These are phyloP conservation scores for Dasyornis broadbenti DNA, from an alignment of 2,113 vertebrate genomes.

Conservation along the genomic window DNA sequence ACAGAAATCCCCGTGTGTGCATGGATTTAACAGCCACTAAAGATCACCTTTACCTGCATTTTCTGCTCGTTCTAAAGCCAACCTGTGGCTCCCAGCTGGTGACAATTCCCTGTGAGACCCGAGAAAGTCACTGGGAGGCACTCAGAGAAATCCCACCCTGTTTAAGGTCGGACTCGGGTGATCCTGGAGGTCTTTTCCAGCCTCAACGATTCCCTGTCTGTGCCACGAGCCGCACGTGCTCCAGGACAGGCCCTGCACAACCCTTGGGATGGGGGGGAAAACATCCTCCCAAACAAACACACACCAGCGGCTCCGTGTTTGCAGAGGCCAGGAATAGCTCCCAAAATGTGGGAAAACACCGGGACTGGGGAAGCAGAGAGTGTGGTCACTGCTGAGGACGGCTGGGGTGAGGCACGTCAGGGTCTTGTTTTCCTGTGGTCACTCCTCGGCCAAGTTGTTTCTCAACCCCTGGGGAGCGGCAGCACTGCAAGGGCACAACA, in stretches of 20 bases:
- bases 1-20: rapidly evolving
- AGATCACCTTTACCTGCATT: background rate
- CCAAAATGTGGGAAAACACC: background rate
- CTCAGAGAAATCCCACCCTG: rapidly evolving
- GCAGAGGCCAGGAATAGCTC: background rate
- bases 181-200: background rate
- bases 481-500: background rate
- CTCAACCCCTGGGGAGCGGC: background rate
- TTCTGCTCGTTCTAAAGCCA: rapidly evolving
- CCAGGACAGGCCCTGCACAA: background rate
- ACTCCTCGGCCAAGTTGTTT: rapidly evolving
- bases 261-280: background rate
- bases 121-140: rapidly evolving
- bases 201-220: rapidly evolving
- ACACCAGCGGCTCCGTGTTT: background rate
- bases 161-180: rapidly evolving
- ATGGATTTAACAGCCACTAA: background rate
- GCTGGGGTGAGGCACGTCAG: background rate
- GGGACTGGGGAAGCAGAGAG: background rate
- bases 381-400: background rate
- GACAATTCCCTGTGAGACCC: rapidly evolving
- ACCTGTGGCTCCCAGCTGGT: background rate
- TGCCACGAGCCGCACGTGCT: background rate
- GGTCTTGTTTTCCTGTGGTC: background rate
- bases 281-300: background rate